Percentiles rank a stretch among this genome's conserved stretches.
phyloP scores from a whole-genome alignment of 2,113 vertebrate species.

The Bubo blakistoni region DNA sequence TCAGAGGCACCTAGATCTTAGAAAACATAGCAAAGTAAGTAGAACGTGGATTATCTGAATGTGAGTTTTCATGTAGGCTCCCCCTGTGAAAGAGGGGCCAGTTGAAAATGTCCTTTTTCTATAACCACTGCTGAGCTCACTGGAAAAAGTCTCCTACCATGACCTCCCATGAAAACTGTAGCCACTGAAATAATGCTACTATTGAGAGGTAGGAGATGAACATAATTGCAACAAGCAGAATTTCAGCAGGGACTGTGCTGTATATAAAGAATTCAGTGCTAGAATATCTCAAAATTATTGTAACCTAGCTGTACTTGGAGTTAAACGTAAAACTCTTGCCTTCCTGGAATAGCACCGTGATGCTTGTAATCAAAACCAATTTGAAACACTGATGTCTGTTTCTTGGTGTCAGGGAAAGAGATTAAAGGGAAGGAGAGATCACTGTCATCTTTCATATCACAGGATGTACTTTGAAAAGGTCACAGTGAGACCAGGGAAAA shows the following conservation, averaged over 20 bases:
- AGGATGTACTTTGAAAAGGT: conserved; percentile 26
- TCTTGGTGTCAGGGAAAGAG: neutral
- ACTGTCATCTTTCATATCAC: neutral
- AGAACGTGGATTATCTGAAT: neutral
- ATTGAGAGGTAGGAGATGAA: neutral
- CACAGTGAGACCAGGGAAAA: neutral
- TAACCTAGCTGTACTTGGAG: neutral
- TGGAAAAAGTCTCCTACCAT: neutral
- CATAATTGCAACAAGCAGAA: neutral
- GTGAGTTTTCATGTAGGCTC: neutral
- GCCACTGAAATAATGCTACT: neutral
- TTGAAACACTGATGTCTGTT: neutral
- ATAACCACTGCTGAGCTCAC: neutral
- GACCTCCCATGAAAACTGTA: neutral
- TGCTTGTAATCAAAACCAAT: conserved; percentile 13
- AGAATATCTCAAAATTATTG: neutral
- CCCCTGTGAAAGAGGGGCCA: neutral
- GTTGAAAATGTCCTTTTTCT: neutral
- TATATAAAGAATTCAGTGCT: neutral
- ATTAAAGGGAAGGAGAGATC: conserved; percentile 7
- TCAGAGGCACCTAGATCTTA: neutral
- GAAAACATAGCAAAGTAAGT: neutral
- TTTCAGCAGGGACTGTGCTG: neutral
- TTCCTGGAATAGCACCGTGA: neutral
- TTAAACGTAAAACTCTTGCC: neutral